Base-by-base conservation (phyloP, 2,113 vertebrate genomes). In the Galeopterus variegatus region DNA sequence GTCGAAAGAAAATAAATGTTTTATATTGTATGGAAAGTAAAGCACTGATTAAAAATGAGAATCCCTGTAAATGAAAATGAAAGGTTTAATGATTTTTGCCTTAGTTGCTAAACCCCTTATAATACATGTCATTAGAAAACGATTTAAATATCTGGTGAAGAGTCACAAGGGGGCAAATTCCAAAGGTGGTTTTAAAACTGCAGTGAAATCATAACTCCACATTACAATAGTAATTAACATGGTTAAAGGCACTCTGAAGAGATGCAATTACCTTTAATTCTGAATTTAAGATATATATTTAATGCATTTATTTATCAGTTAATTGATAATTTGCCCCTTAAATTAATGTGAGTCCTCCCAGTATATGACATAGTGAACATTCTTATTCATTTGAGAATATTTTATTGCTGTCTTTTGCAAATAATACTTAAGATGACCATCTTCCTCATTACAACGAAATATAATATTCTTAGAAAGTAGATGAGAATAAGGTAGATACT, bases 211-310 rank as follows among this genome's bases (percentile, higher is more conserved):
- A 11, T 85, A 96, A 86, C 65, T 97, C 62, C 82, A 73, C 62
- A 95, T 95, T 98, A 77, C 75, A 98, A 62, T 89, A 73, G 56
- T 94, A 98, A 98, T 97, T 98, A 98, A 96, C 62, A 24, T 91
- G 56, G 75, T 86, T 97, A 98, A 77, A 95, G 8, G 92, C 82
- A 94, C 76, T n/a, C 87, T 70, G 70, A 95, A 95, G 93, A 97
- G 11, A 77, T 89, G 21, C 41, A 98, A 97, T 98, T 97, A 96
- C 24, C 84, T 97, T 90, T 89, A 81, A 97, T 97, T 48, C 36
- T 24, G 2, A 97, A 26, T 89, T 93, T 95, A 98, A 97, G 84
- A 97, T 87, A 73, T 83, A 91, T 26, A 92, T 96, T 96, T 93
- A 94, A 86, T 91, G 4, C 24, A 58, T 96, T 97, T 90, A 88